Base-by-base conservation (phyloP, 1,140 invertebrate species). In the Periplaneta americana region DNA sequence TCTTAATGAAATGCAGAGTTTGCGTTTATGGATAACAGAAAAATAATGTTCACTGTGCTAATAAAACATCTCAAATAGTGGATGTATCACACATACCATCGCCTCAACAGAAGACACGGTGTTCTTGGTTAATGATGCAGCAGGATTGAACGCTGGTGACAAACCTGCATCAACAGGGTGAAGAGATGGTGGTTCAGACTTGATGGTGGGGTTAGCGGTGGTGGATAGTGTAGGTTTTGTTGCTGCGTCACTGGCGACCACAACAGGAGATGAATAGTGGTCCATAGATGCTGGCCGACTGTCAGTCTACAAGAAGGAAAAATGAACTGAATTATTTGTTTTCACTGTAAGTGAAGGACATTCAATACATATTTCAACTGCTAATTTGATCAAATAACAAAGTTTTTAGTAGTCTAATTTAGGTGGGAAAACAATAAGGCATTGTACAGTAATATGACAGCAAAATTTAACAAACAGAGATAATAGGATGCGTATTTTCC, bases 81-180 rank as follows among this genome's bases (percentile, higher is more conserved):
- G n/a, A n/a, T n/a, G n/a, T n/a, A n/a, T n/a, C n/a, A n/a, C 8
- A 66, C 48, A 6, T 66, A 88, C 86, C 84, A 89, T 85, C 80
- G 88, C 85, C 82, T 89, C 89, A 34, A 89, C 85, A 85, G 88
- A 87, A 17, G 32, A 36, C 32, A 66, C 34, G 2, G 34, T 10
- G 22, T 75, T 48, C 34, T 74, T 74, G 37, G 35, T 28, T n/a
- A 35, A 57, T 1, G 57, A 35, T 10, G 34, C 80, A 15, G 74
- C 66, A 13, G 34, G 37, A 22, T 32, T 75, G 18, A 31, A 22
- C 15, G 66, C 74, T 17, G 74, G n/a, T 5, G 80, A 35, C 32
- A 36, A 17, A 34, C 66, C 74, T 78, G 33, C 6, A 11, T 66
- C 48, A n/a, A 66, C 48, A 66, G 48, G 48, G n/a, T 66, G 48